Base-by-base conservation (phyloP, 2,113 vertebrate genomes). In the Murina feae region DNA sequence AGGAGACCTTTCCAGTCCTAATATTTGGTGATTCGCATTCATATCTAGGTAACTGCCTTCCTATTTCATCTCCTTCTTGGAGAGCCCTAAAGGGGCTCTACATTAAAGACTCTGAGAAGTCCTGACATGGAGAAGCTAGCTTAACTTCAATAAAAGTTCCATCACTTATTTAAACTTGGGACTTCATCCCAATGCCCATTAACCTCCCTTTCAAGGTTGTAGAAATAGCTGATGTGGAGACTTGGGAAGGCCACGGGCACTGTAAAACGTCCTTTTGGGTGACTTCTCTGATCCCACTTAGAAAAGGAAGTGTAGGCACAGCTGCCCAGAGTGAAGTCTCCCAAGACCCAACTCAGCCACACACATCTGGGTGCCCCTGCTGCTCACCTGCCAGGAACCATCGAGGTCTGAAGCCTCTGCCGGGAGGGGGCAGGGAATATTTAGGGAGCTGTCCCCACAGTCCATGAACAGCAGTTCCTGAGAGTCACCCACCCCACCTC, bases 161-260 rank as follows among this genome's bases (percentile, higher is more conserved):
- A 28, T 85, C 68, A 39, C 78, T 88, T 84, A 68, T 75, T 93
- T 93, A 32, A 79, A 69, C 23, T 80, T 17, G 49, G 63, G 63
- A 35, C 49, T 16, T 32, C 47, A 86, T 25, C 39, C 69, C 4
- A 8, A 84, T 44, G 12, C 28, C 25, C 39, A 53, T 74, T 53
- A 25, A 63, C 35, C 79, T 85, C 13, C 25, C 51, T 53, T 66
- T 68, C 9, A 8, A 51, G 37, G 74, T 53, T 71, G 25, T 13
- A 20, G 55, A 30, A 42, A 71, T 11, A 49, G 74, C 69, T 44
- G 21, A 63, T 23, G 28, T 6, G 63, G 53, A 80, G 39, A 44
- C 65, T 66, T 37, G 68, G 53, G 63, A 53, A 69, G 51, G 39
- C 23, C 20, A 9, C 3, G 47, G 32, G 53, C 53, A 17, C 39